phyloP scores from a whole-genome alignment of 2,888 invertebrate species.

The Drosophila paracracens region DNA sequence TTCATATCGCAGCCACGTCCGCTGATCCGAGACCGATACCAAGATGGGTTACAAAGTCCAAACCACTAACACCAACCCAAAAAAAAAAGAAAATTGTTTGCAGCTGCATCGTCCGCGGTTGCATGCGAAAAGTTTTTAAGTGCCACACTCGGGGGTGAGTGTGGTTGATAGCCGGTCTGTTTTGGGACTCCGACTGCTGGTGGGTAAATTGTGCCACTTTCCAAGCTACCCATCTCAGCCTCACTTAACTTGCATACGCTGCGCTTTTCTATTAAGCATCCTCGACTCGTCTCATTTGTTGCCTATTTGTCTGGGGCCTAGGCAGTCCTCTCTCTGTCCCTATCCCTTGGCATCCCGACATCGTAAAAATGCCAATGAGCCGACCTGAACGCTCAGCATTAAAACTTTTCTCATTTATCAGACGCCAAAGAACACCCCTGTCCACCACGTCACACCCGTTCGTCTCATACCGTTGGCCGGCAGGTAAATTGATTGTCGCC shows the following conservation, averaged over 20 bases:
- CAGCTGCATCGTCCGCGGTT: conserved; percentile 66
- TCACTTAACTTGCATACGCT: conserved; percentile 63
- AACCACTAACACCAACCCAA: conserved; percentile 1
- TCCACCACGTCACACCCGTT: not conserved
- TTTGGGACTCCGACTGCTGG: not conserved
- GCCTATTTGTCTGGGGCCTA: conserved; percentile 68
- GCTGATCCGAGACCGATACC: conserved; percentile 10
- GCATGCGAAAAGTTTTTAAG: conserved; percentile 75
- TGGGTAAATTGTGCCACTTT: not conserved
- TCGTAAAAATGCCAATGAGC: conserved; percentile 78
- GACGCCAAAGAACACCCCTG: conserved; percentile 38
- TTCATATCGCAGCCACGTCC: conserved; percentile 25
- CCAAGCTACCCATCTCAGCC: not conserved
- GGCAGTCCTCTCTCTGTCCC: conserved; percentile 10
- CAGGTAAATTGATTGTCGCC: conserved; percentile 76
- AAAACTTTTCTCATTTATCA: conserved; percentile 79
- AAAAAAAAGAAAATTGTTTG: conserved; percentile 40
- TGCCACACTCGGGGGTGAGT: conserved; percentile 56
- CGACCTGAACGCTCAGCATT: conserved; percentile 72
- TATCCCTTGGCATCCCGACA: conserved; percentile 34
- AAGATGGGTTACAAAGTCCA: not conserved
- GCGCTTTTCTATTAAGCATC: conserved; percentile 74
- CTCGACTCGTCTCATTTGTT: conserved; percentile 74
- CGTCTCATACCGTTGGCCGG: conserved; percentile 24
- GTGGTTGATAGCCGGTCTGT: not conserved